phyloP scores from a whole-genome alignment of 2,888 invertebrate genomes.

The Melitaea athalia region DNA sequence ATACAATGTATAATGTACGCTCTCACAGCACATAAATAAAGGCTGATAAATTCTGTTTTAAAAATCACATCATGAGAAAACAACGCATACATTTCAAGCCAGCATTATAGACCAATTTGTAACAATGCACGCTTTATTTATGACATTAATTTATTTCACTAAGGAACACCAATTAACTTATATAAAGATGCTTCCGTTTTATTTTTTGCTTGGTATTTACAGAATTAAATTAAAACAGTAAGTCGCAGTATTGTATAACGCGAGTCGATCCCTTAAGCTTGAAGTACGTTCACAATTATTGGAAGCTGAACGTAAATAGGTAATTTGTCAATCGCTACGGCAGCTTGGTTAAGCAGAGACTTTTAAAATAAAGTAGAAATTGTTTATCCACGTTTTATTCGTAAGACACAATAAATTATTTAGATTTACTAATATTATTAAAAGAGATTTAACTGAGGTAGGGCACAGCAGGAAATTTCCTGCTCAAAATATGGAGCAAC shows the following conservation, averaged over 20 bases:
- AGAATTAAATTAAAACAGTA: neutral
- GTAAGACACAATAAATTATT: too few species aligned
- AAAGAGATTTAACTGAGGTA: too few species aligned
- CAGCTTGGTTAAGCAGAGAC: constrained; percentile 10
- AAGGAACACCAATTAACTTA: constrained; percentile 16
- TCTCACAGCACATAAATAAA: constrained; percentile 23
- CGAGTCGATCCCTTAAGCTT: constrained; percentile 8
- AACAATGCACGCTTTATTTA: constrained; percentile 6
- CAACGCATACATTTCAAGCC: constrained; percentile 6
- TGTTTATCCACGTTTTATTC: too few species aligned
- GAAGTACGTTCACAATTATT: constrained; percentile 9
- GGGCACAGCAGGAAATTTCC: too few species aligned
- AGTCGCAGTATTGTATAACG: neutral
- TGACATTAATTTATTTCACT: constrained; percentile 9
- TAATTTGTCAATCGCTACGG: constrained; percentile 14
- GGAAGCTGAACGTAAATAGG: constrained; percentile 21
- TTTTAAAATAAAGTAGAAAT: constrained; percentile 8
- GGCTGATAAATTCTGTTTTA: constrained; percentile 9
- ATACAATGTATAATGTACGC: constrained; percentile 16
- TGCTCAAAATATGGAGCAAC: too few species aligned
- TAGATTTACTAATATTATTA: too few species aligned
- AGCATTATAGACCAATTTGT: constrained; percentile 5
- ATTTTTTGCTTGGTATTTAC: constrained; percentile 1
- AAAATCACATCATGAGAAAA: constrained; percentile 14
- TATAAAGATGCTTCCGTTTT: constrained; percentile 8